These are phyloP conservation scores for Sinohyriopsis cumingii DNA, from an alignment of 2,888 invertebrate species.

Conservation along the genomic window DNA sequence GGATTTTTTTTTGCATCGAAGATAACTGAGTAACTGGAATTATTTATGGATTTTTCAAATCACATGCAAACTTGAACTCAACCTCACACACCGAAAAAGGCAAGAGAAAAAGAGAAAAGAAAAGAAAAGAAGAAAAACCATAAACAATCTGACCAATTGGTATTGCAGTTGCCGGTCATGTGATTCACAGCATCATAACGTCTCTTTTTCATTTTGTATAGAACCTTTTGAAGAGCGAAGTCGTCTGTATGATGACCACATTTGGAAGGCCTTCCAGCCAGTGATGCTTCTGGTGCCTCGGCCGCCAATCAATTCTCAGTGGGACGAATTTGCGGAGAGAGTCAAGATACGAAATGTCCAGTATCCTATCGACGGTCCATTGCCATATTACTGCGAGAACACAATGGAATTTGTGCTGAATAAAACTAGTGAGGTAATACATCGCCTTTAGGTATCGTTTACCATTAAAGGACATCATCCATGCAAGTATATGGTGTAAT, in stretches of 20 bases:
- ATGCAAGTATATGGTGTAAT: no score
- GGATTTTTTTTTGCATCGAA: no score
- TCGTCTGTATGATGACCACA: conserved; percentile 11
- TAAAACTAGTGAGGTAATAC: conserved; percentile 75
- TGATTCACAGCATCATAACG: conserved; percentile 80
- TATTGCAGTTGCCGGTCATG: no score
- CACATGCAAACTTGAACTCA: no score
- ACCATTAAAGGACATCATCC: no score
- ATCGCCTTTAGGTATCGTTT: no score
- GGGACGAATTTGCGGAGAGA: conserved; percentile 47
- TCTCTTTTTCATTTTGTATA: conserved; percentile 71
- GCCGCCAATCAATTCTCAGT: conserved; percentile 49
- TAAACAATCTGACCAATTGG: no score
- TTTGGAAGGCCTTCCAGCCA: conserved; percentile 50
- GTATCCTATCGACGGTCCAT: conserved; percentile 45
- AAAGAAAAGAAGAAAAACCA: no score
- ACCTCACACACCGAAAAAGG: no score
- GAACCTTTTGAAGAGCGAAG: conserved; percentile 45
- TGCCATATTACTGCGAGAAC: conserved; percentile 2
- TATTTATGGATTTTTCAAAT: no score
- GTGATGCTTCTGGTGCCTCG: conserved; percentile 55
- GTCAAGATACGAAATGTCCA: conserved; percentile 43
- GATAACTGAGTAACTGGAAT: no score
- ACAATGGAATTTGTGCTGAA: conserved; percentile 78
- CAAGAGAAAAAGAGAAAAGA: no score